These are phyloP conservation scores for Cynopterus sphinx DNA, from an alignment of 2,797 vertebrate species.

Conservation along the genomic window DNA sequence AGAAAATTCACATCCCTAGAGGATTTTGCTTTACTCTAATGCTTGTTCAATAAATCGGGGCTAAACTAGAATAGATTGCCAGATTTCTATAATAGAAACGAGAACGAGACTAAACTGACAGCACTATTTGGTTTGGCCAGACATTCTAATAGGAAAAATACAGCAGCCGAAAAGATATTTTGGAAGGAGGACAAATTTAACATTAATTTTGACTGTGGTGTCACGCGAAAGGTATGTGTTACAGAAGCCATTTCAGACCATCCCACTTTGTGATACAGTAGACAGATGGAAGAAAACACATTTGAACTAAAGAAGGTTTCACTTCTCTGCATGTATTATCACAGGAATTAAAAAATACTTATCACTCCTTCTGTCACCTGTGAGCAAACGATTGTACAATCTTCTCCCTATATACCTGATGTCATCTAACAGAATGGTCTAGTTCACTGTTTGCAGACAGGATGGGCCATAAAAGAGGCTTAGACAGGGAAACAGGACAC, in stretches of 20 bases:
- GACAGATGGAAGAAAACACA: background rate
- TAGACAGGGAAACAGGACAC: background rate
- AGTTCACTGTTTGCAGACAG: slow-evolving; percentile 6
- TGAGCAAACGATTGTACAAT: background rate
- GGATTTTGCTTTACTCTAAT: background rate
- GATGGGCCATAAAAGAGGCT: background rate
- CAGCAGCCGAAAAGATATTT: slow-evolving; percentile 39
- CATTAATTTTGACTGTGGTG: background rate
- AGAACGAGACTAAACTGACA: slow-evolving; percentile 23
- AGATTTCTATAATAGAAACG: slow-evolving; percentile 66
- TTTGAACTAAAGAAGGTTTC: background rate
- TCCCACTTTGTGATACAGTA: background rate
- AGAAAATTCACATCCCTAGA: background rate
- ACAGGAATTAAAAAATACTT: background rate
- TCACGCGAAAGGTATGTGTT: slow-evolving; percentile 39
- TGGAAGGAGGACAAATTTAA: slow-evolving; percentile 43
- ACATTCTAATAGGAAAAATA: slow-evolving; percentile 19
- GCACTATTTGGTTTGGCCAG: slow-evolving; percentile 44
- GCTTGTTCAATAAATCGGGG: slow-evolving; percentile 37
- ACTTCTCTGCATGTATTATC: background rate
- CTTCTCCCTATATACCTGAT: background rate
- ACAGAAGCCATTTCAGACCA: background rate
- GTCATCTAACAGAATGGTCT: background rate
- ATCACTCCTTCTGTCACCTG: slow-evolving; percentile 2
- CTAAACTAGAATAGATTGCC: slow-evolving; percentile 58